Conservation (phyloP, 2,113 vertebrate genomes). For the Menura novaehollandiae region DNA sequence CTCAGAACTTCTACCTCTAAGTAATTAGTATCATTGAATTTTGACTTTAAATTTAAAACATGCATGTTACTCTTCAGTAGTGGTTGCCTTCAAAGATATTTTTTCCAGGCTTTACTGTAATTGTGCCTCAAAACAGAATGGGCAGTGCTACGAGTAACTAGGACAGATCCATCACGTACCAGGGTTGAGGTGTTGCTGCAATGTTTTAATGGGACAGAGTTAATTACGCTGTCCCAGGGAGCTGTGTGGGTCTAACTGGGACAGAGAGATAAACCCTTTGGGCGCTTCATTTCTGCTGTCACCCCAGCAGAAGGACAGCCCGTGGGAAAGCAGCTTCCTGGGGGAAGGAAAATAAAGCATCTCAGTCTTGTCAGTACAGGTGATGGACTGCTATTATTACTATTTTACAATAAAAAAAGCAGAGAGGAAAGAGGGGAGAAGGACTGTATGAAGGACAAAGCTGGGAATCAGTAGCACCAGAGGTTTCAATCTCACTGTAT, state of each 20-base stretch:
- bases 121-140: background rate
- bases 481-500: background rate
- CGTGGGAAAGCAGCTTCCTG: background rate
- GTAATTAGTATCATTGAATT: background rate
- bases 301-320: background rate
- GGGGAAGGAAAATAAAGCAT: background rate
- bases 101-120: background rate
- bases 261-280: background rate
- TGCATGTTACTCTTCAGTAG: background rate
- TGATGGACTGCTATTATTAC: background rate
- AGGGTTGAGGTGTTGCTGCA: background rate
- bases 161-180: background rate
- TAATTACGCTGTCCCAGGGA: background rate
- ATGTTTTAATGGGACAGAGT: background rate
- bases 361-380: background rate
- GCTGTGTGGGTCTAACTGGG: background rate
- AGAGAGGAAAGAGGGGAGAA: background rate
- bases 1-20: background rate
- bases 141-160: background rate
- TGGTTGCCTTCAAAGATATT: background rate
- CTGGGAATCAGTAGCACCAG: background rate
- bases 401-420: background rate
- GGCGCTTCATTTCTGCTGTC: constrained; percentile 5
- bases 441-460: background rate
- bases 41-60: background rate